A percentile compares a stretch with the other conserved stretches of the same genome.
These are phyloP conservation scores for Salvelinus sp. DNA, from an alignment of 2,113 vertebrate species.

Conservation along the genomic window DNA sequence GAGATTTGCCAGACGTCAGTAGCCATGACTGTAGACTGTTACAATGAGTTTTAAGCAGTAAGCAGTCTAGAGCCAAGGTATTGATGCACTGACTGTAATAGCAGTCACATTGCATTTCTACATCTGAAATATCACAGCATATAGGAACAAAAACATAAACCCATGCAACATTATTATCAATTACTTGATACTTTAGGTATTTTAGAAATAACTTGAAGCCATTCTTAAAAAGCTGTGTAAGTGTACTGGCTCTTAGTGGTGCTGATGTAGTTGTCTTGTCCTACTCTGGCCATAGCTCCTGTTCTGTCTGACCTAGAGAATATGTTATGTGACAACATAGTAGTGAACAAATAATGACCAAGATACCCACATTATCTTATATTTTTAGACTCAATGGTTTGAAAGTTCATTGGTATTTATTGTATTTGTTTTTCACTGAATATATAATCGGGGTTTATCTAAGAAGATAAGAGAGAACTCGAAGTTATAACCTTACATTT, in stretches of 20 bases:
- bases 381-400: no score
- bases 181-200: background rate
- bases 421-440: background rate
- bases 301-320: background rate
- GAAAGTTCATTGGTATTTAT: no score
- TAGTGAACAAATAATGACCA: background rate
- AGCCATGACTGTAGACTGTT: slow-evolving; percentile 99
- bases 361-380: slow-evolving; percentile 4
- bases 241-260: background rate
- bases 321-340: background rate
- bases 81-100: slow-evolving; percentile 82
- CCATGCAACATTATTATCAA: background rate
- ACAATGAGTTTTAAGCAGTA: slow-evolving; percentile 89
- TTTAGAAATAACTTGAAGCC: background rate
- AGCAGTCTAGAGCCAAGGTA: slow-evolving; percentile 99
- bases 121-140: background rate
- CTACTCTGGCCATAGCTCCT: background rate
- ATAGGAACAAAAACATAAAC: background rate
- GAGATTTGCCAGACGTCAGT: slow-evolving; percentile 89
- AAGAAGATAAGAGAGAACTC: no score
- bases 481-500: no score
- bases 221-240: no score
- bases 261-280: background rate
- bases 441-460: background rate
- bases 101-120: background rate